Conservation (phyloP, 2,888 invertebrate genomes). For the Leptarthrus brevirostris region DNA sequence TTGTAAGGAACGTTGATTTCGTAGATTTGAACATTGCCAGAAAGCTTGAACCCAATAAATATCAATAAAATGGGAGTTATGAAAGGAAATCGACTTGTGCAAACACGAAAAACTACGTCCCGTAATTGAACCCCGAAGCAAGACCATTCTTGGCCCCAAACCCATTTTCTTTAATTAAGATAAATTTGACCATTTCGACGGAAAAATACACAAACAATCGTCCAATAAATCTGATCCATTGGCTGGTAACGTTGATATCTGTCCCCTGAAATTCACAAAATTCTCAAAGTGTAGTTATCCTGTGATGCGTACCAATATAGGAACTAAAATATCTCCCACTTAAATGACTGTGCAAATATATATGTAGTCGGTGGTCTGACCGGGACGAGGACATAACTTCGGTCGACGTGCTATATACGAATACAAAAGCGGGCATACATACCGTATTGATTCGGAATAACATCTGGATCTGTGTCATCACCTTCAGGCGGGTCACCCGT, state of each 20-base stretch:
- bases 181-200: constrained; percentile 42
- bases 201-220: constrained; percentile 34
- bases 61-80: constrained; percentile 41
- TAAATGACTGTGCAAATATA: constrained; percentile 15
- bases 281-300: constrained; percentile 25
- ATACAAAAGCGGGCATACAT: constrained; percentile 61
- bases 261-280: constrained; percentile 29
- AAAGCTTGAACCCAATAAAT: constrained; percentile 26
- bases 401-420: not conserved
- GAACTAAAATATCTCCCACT: constrained; percentile 23
- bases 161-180: constrained; percentile 45
- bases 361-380: not conserved
- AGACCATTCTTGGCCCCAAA: not conserved
- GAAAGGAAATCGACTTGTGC: constrained; percentile 36
- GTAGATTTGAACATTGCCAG: not conserved
- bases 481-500: constrained; percentile 65
- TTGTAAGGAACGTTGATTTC: not conserved
- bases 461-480: constrained; percentile 84
- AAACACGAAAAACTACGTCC: constrained; percentile 28
- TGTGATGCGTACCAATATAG: constrained; percentile 39
- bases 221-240: constrained; percentile 41
- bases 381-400: not conserved
- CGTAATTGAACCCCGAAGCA: constrained; percentile 21
- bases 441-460: constrained; percentile 91
- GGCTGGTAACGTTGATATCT: constrained; percentile 41